Evolutionary conservation across 2,888 invertebrate genomes (phyloP), one percentile per base, ranked within the genome.

Genomic region (Lysandra bellargus): DNA sequence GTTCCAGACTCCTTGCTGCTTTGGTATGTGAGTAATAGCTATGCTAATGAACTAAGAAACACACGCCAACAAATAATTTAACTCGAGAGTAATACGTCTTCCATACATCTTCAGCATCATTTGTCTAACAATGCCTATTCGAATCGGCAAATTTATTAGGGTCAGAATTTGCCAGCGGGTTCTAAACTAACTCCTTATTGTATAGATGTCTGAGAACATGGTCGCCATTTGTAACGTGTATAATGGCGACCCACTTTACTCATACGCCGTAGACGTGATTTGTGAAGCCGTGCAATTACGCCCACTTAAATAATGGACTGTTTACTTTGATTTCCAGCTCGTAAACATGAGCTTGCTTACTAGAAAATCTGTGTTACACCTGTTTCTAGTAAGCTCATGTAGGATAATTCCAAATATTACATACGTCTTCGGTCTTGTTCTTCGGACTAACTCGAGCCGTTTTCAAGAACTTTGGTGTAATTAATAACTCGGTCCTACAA

Each of bases 131-230:
- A 89, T 90, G 87, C 88, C 88, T 85, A 91, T 92, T 92, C 92
- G 92, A 90, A 92, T 91, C 85, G 88, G 89, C 84, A 90, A 92
- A 94, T 93, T 94, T 94, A 94, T 94, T 93, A 94, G 92, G 94
- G 94, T 94, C 91, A 91, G 89, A 92, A 91, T 93, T 92, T 91
- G 91, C 91, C 92, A 91, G 92, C 87, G 91, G 92, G 92, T 90
- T 89, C 91, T 88, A 89, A 89, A 90, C 88, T 87, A 85, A 87
- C 89, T 92, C 91, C 91, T 93, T 92, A 92, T 91, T 92, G 92
- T 91, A 88, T 87, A 89, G 86, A 88, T 89, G 89, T 90, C 91
- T 92, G 90, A 88, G 88, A 86, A 85, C 84, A 85, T 88, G 90
- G 89, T 87, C 87, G 88, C 90, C 91, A 92, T 93, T 93, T 93